phyloP scores from a whole-genome alignment of 2,888 invertebrate genomes.

The Alcis repandata region DNA sequence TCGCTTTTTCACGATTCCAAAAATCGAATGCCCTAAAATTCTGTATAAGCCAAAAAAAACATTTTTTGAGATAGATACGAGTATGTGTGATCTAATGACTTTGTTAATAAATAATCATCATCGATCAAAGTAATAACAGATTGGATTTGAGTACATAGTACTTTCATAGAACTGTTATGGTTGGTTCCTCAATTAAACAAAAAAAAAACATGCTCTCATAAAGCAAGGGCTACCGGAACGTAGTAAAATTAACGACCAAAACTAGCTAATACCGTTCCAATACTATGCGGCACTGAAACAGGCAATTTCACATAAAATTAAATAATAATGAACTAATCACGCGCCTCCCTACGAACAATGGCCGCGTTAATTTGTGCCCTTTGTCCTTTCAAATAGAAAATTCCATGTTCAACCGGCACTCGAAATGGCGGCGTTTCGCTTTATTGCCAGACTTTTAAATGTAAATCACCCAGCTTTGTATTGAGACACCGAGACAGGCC shows the following conservation, averaged over 20 bases:
- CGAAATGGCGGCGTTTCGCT: slow-evolving; percentile 74
- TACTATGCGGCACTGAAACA: slow-evolving; percentile 40
- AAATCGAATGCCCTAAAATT: too few species aligned
- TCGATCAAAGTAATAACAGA: too few species aligned
- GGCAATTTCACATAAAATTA: slow-evolving; percentile 76
- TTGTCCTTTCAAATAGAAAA: slow-evolving; percentile 83
- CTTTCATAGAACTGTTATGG: too few species aligned
- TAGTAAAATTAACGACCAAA: slow-evolving; percentile 35
- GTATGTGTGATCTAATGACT: too few species aligned
- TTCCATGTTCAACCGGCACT: slow-evolving; percentile 77
- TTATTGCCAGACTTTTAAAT: slow-evolving; percentile 78
- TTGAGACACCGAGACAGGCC: slow-evolving; percentile 56
- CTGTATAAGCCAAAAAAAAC: too few species aligned
- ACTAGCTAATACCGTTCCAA: slow-evolving; percentile 32
- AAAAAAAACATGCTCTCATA: too few species aligned
- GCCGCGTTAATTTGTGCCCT: slow-evolving; percentile 80
- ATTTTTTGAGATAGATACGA: too few species aligned
- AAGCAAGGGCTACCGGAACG: neutral
- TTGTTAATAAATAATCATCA: too few species aligned
- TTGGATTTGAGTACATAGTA: too few species aligned
- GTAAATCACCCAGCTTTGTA: slow-evolving; percentile 79
- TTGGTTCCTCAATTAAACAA: too few species aligned
- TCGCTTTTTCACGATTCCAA: neutral
- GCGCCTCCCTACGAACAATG: slow-evolving; percentile 74
- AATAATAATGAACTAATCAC: slow-evolving; percentile 81